Evolutionary conservation across 2,113 vertebrate species (phyloP).

Genomic region (Perca flavescens): DNA sequence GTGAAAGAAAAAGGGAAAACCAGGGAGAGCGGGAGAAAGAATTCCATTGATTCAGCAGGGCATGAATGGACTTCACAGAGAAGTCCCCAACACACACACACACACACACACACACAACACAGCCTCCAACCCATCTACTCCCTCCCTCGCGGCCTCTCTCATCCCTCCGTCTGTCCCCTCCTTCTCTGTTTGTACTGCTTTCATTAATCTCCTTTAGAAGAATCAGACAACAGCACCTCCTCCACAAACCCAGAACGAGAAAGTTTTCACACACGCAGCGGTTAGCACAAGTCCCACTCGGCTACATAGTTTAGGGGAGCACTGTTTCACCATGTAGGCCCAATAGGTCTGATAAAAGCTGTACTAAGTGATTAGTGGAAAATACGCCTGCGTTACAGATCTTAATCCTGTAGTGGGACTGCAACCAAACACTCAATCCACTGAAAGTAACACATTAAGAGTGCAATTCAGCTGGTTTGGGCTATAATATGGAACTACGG

Average conservation of each 20-base stretch:
- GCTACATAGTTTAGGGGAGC: constrained; percentile 22
- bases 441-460: neutral
- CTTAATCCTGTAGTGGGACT: neutral
- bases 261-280: constrained; percentile 54
- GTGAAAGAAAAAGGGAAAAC: constrained; percentile 59
- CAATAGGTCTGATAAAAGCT: constrained; percentile 9
- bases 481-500: neutral
- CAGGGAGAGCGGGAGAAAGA: constrained; percentile 76
- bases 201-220: constrained; percentile 81
- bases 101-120: constrained; percentile 44
- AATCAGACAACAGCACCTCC: constrained; percentile 65
- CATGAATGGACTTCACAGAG: constrained; percentile 84
- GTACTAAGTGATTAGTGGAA: neutral
- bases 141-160: constrained; percentile 60
- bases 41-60: constrained; percentile 82
- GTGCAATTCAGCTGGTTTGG: neutral
- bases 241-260: constrained; percentile 34
- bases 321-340: neutral
- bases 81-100: constrained; percentile 43
- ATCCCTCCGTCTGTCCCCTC: constrained; percentile 67
- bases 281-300: constrained; percentile 22
- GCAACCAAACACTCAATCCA: neutral
- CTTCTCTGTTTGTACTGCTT: constrained; percentile 70
- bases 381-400: neutral
- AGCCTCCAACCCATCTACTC: constrained; percentile 47